phyloP scores from a whole-genome alignment of 2,113 vertebrate genomes.

The Myrmecobius fasciatus region DNA sequence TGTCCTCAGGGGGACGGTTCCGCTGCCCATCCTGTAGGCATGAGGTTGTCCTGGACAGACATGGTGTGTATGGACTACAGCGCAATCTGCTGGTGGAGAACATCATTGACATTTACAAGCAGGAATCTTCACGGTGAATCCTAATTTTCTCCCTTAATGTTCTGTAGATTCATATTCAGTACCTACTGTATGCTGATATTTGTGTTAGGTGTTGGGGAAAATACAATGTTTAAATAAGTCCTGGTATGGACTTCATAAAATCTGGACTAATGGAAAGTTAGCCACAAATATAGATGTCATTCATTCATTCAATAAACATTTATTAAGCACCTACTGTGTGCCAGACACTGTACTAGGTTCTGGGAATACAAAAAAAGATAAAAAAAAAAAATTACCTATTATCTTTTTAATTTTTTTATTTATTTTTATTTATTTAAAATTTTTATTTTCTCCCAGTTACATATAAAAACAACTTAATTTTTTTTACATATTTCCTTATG shows the following conservation, averaged over 20 bases:
- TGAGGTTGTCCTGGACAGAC: slow-evolving; percentile 92
- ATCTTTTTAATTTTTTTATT: no score
- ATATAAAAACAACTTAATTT: no score
- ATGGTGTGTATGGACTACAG: slow-evolving; percentile 91
- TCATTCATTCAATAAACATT: background rate
- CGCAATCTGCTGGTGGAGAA: slow-evolving; percentile 95
- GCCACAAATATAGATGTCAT: background rate
- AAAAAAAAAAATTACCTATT: background rate
- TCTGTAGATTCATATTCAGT: background rate
- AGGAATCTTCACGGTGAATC: slow-evolving; percentile 88
- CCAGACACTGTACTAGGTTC: background rate
- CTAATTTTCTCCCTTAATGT: no score
- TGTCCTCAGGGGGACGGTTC: slow-evolving; percentile 89
- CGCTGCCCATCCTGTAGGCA: slow-evolving; percentile 94
- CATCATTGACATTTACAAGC: slow-evolving; percentile 94
- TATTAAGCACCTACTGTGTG: background rate
- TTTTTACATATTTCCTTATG: no score
- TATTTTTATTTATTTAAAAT: no score
- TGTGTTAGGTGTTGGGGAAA: background rate
- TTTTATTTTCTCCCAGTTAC: no score
- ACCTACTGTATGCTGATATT: background rate
- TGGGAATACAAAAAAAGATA: background rate
- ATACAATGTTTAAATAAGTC: background rate
- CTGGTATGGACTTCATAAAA: background rate
- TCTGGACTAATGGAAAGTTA: background rate